Evolutionary conservation across 2,113 vertebrate genomes (phyloP).

Genomic region (Charadrius vociferus): DNA sequence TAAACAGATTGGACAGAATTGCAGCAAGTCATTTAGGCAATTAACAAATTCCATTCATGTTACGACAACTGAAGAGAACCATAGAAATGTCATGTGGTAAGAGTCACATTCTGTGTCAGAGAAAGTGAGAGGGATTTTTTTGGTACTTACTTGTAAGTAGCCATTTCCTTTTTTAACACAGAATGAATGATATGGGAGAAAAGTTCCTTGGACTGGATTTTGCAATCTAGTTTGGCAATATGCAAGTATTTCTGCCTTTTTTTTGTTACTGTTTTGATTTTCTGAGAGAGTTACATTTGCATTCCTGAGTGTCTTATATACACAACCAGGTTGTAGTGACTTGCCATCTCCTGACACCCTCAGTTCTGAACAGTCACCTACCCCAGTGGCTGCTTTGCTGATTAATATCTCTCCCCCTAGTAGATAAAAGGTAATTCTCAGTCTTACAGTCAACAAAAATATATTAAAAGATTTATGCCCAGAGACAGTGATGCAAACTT

Average conservation of each 20-base stretch:
- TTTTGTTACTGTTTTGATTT: background rate
- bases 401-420: background rate
- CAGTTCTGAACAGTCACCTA: background rate
- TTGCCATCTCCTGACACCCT: background rate
- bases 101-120: background rate
- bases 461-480: background rate
- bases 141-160: background rate
- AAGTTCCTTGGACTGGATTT: background rate
- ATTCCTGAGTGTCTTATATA: background rate
- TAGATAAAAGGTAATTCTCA: background rate
- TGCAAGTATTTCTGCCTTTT: background rate
- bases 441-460: background rate
- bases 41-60: background rate
- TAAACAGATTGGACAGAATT: background rate
- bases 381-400: background rate
- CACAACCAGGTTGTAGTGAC: background rate
- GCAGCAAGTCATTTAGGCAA: background rate
- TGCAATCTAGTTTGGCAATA: background rate
- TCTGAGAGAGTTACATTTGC: background rate
- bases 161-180: background rate
- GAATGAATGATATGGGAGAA: background rate
- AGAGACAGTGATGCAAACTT: background rate
- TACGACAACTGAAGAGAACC: background rate
- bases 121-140: rapidly evolving
- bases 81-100: background rate